Conservation (phyloP, 2,113 vertebrate species). For the Megaceryle maxima region DNA sequence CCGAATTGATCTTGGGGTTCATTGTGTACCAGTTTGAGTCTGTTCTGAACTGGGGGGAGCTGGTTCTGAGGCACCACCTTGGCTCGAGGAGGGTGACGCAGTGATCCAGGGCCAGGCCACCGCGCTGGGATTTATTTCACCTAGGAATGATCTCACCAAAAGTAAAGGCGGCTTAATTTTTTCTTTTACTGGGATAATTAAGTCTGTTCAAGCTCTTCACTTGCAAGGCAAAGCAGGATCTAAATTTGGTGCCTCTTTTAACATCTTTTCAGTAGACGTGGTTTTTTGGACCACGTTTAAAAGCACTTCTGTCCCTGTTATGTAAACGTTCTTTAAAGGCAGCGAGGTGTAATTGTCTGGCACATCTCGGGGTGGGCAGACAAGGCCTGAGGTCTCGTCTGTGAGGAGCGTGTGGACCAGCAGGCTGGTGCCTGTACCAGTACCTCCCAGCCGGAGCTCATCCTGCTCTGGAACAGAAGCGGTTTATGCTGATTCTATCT, state of each 20-base stretch:
- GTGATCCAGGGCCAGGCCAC: background rate
- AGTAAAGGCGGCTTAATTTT: background rate
- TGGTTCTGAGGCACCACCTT: background rate
- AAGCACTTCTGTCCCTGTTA: background rate
- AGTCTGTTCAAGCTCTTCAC: background rate
- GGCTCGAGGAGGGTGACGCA: background rate
- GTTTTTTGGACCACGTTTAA: background rate
- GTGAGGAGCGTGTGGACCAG: background rate
- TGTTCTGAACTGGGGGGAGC: background rate
- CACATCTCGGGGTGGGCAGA: background rate
- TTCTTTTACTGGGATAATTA: background rate
- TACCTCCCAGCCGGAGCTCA: background rate
- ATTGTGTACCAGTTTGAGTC: background rate
- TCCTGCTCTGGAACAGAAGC: background rate
- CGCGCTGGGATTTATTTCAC: background rate
- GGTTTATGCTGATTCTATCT: background rate
- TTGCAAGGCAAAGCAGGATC: background rate
- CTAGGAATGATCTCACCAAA: background rate
- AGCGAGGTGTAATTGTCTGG: background rate
- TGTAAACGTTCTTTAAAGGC: background rate
- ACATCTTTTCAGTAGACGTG: background rate
- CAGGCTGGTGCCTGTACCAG: background rate
- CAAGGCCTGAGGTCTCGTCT: background rate
- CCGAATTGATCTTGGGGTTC: background rate
- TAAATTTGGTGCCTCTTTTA: background rate